phyloP scores from a whole-genome alignment of 2,888 invertebrate species.

The Netelia virgata region DNA sequence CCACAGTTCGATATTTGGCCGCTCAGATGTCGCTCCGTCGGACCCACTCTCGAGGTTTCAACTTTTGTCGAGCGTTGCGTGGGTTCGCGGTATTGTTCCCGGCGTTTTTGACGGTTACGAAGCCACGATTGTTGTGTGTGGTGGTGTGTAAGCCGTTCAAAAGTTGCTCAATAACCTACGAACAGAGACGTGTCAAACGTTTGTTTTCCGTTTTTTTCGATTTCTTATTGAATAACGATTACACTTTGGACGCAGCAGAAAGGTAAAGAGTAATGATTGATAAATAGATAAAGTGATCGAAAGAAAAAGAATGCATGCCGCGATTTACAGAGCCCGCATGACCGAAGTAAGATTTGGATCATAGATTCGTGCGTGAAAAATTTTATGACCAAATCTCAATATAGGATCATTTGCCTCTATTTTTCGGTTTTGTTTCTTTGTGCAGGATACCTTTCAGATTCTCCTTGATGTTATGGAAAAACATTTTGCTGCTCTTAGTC shows the following conservation, averaged over 20 bases:
- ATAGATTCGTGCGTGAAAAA: constrained; percentile 6
- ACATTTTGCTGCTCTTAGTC: constrained; percentile 73
- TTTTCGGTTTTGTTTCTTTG: constrained; percentile 39
- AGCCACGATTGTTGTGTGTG: background rate
- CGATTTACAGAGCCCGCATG: constrained; percentile 68
- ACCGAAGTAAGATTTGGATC: constrained; percentile 68
- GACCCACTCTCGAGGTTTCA: too few species aligned
- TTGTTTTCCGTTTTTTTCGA: background rate
- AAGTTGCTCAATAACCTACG: constrained; percentile 22
- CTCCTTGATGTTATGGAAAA: constrained; percentile 77
- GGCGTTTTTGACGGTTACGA: constrained; percentile 7
- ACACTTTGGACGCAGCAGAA: constrained; percentile 30
- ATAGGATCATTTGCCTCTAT: constrained; percentile 59
- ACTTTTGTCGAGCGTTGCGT: too few species aligned
- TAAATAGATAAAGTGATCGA: constrained; percentile 38
- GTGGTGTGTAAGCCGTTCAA: background rate
- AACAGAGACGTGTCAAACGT: constrained; percentile 5
- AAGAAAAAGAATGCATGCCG: constrained; percentile 67
- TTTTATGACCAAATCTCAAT: constrained; percentile 49
- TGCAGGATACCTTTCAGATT: constrained; percentile 66
- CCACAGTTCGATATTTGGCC: too few species aligned
- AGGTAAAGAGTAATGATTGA: constrained; percentile 64
- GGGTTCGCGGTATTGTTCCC: constrained; percentile 12
- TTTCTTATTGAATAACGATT: constrained; percentile 9
- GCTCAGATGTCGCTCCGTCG: too few species aligned